These are phyloP conservation scores for Apodemia hepburni DNA, from an alignment of 2,888 invertebrate species.

Conservation along the genomic window DNA sequence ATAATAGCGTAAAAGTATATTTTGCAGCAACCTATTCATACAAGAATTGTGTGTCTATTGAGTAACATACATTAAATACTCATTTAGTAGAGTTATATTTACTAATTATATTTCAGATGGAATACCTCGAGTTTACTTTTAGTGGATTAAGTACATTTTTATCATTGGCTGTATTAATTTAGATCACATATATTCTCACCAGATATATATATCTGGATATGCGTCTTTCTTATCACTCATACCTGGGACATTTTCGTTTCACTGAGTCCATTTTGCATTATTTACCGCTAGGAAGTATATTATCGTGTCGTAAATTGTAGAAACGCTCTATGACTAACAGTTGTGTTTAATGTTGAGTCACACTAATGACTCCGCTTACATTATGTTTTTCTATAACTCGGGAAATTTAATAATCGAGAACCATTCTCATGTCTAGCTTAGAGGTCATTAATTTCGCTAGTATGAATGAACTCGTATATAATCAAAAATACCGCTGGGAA, in stretches of 20 bases:
- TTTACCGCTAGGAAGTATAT: neutral
- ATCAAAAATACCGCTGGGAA: neutral
- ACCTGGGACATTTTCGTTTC: neutral
- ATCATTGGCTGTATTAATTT: too few relatives aligned
- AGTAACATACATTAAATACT: too few relatives aligned
- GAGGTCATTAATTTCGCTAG: neutral
- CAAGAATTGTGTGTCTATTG: too few relatives aligned
- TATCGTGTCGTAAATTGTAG: constrained; percentile 1
- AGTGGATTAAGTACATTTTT: too few relatives aligned
- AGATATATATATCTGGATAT: too few relatives aligned
- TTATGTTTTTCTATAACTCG: constrained; percentile 8
- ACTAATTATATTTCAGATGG: too few relatives aligned
- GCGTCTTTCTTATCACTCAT: neutral
- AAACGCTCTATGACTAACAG: neutral
- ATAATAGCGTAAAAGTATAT: too few relatives aligned
- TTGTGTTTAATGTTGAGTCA: constrained; percentile 8
- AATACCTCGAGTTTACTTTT: too few relatives aligned
- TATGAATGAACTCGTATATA: neutral
- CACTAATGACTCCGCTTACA: neutral
- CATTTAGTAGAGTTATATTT: too few relatives aligned
- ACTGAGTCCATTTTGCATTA: neutral
- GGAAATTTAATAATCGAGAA: neutral
- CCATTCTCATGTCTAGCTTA: neutral
- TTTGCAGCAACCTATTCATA: too few relatives aligned
- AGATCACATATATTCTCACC: too few relatives aligned